Evolutionary conservation across 2,113 vertebrate genomes (phyloP).

Genomic region (Onychostoma macrolepis): DNA sequence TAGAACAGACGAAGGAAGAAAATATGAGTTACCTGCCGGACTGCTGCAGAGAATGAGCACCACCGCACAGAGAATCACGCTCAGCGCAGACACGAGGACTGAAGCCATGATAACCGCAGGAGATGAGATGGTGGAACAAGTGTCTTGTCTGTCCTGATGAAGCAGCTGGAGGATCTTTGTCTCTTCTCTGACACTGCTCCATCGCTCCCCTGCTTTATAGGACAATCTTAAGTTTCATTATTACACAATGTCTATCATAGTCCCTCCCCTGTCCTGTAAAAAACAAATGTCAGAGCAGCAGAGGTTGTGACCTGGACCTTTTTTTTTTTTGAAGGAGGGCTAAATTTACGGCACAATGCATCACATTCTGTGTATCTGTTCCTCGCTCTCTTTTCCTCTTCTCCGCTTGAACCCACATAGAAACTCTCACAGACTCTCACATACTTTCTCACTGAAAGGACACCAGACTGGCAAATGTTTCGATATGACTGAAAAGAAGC

Average conservation of each 20-base stretch:
- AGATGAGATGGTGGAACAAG: background rate
- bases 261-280: background rate
- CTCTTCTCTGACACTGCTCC: background rate
- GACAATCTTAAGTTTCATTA: constrained; percentile 34
- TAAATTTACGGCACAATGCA: background rate
- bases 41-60: constrained; percentile 6
- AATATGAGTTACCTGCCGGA: constrained; percentile 26
- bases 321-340: background rate
- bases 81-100: background rate
- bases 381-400: background rate
- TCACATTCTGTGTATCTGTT: background rate
- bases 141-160: background rate
- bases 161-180: background rate
- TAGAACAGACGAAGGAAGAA: background rate
- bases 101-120: constrained; percentile 18
- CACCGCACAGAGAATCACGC: constrained; percentile 24
- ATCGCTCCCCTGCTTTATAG: constrained; percentile 35
- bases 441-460: background rate
- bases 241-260: background rate
- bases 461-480: constrained; percentile 8
- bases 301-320: background rate
- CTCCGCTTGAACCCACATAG: background rate
- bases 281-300: background rate
- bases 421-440: background rate
- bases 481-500: background rate